Base-by-base conservation (phyloP, 2,888 invertebrate genomes). In the Phlogophora meticulosa region DNA sequence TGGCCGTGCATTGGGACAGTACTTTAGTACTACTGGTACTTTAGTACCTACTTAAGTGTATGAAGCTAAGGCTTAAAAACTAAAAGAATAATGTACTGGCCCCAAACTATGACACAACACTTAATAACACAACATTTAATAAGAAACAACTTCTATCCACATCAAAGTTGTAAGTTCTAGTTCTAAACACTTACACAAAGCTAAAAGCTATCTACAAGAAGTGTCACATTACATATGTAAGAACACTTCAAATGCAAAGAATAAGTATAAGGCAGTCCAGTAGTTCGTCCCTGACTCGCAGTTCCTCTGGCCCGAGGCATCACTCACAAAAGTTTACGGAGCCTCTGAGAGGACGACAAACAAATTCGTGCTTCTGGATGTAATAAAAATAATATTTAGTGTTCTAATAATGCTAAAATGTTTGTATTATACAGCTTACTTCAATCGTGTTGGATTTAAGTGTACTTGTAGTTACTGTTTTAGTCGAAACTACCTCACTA, bases 391-490 rank as follows among this genome's bases (percentile, higher is more conserved):
- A 77, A 78, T 72, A 77, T 73, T 71, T 49, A 74, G 70, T 73
- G 57, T 53, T 76, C 75, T 80, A 84, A 86, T 85, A 82, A 73
- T 63, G 69, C 65, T 86, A 73, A 86, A 84, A 83, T 79, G 74
- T 85, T 85, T 85, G 74, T 72, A 45, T 63, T 67, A 61, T 68
- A 55, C 38, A 43, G 36, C 15, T 34, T 57, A 49, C 43, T 77
- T 48, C 17, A 53, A 45, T 49, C 11, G 42, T 36, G 46, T 45
- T 28, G 34, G 46, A 45, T 53, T 46, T 32, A 58, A 36, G 46
- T 53, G 28, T 17, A n/a, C 24, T 43, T 22, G n/a, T n/a, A 4
- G 38, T 52, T 15, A 42, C 48, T 73, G 42, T 70, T 11, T 40
- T 2, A 7, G 4, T 28, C 4, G 28, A 4, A 28, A 28, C 28